A percentile compares a stretch with the other conserved stretches of the same genome.
Evolutionary conservation across 37 sponge, comb jelly and placozoan species (phyloP).

Genomic region (Dysidea cf. avara): DNA sequence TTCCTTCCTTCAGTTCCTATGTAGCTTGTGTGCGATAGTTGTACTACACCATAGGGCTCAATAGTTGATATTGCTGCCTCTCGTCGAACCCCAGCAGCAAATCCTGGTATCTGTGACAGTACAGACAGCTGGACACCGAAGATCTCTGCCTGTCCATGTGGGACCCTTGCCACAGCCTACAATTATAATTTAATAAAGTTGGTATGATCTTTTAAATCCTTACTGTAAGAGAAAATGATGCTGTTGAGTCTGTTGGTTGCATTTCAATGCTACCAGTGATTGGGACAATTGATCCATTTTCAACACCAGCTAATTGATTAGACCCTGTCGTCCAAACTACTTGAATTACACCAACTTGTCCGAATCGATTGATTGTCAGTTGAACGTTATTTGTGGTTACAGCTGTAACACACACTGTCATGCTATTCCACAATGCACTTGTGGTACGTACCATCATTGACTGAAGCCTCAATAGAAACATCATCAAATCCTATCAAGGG

Average conservation of each 20-base stretch:
- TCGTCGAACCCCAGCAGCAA: conserved; percentile 44
- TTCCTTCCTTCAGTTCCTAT: conserved; percentile 50
- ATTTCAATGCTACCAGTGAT: conserved; percentile 27
- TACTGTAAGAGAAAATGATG: conserved; percentile 52
- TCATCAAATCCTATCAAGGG: conserved; percentile 47
- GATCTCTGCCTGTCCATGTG: conserved; percentile 61
- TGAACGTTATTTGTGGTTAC: conserved; percentile 34
- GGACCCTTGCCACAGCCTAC: conserved; percentile 57
- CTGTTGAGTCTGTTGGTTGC: conserved; percentile 5
- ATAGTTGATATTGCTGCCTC: conserved; percentile 25
- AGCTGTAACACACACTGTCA: conserved; percentile 4
- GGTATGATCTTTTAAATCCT: neutral
- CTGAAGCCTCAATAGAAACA: conserved; percentile 41
- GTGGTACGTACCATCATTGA: conserved; percentile 21
- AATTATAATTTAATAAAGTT: neutral
- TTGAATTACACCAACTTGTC: conserved; percentile 41
- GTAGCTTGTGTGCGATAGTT: conserved; percentile 8
- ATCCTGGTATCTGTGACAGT: conserved; percentile 1
- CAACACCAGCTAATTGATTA: conserved; percentile 6
- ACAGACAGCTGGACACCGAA: conserved; percentile 57
- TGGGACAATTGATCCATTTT: conserved; percentile 58
- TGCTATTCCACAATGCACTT: neutral
- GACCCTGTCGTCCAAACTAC: conserved; percentile 59
- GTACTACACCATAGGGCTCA: conserved; percentile 78
- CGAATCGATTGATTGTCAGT: conserved; percentile 45